Conservation (phyloP, 35 echinoderm and acorn worm genomes). For the Stichopus chloronotus region DNA sequence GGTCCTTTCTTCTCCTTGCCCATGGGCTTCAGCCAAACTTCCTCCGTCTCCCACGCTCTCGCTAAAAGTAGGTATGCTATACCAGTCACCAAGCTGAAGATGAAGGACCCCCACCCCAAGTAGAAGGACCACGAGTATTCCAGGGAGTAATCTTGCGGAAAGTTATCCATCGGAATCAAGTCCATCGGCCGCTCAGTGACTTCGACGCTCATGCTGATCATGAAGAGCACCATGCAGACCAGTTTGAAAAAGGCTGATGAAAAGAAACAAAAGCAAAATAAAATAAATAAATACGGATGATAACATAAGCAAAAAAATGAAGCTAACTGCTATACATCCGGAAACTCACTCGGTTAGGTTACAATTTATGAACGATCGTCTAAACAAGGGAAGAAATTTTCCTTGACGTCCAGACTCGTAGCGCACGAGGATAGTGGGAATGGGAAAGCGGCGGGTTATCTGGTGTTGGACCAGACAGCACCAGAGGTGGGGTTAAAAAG, state of each 20-base stretch:
- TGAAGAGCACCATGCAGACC: slow-evolving; percentile 69
- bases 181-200: slow-evolving; percentile 61
- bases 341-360: no score
- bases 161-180: not conserved
- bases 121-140: slow-evolving; percentile 90
- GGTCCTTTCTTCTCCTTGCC: slow-evolving; percentile 65
- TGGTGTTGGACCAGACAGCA: no score
- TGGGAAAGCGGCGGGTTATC: no score
- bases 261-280: slow-evolving; percentile 38
- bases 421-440: no score
- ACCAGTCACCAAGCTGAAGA: slow-evolving; percentile 72
- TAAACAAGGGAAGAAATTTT: no score
- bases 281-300: not conserved
- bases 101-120: slow-evolving; percentile 81
- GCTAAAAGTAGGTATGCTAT: slow-evolving; percentile 80
- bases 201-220: slow-evolving; percentile 77
- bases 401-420: no score
- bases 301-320: not conserved
- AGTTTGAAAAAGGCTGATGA: slow-evolving; percentile 75
- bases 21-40: slow-evolving; percentile 71
- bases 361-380: no score
- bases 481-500: no score
- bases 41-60: slow-evolving; percentile 83
- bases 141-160: slow-evolving; percentile 69
- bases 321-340: no score